Evolutionary conservation across 2,888 invertebrate species (phyloP), one percentile per base, ranked within the genome.

Genomic region (Phengaris alcon): DNA sequence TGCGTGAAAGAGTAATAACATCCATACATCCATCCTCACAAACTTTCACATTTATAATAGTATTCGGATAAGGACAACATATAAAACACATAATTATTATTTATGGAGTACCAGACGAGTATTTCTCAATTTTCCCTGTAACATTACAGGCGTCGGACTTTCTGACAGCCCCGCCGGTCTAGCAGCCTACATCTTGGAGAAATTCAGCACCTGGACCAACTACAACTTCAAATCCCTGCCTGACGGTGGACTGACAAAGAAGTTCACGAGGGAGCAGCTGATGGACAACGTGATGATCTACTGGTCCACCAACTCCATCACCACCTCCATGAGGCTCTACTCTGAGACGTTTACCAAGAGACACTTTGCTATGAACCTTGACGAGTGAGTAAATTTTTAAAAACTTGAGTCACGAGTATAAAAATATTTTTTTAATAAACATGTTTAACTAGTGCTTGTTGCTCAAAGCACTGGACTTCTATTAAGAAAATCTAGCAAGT

Each of bases 151-250:
- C 7, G 77, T 80, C 1, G 81, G 80, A n/a, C 72, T 82, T n/a
- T 13, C 79, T 44, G 96, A 97, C 80, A 96, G 97, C 0, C 98
- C 98, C 0, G 94, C 95, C 3, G 97, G 97, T 48, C 90, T 98
- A 70, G 96, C 97, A 0, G 96, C 96, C 0, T 98, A 97, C 81
- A 95, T 97, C 75, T 85, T 98, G 44, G 97, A 98, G 84, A 98
- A 97, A 86, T 97, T 97, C 89, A 95, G 96, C 12, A 95, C 95
- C 0, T 96, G 97, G 96, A 97, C 96, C 0, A 94, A 95, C 1
- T 75, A 73, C 6, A 82, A 84, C 0, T 76, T 83, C 84, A 84
- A 77, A 0, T 69, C 88, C 0, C 93, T 93, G 88, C 51, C 90
- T 0, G 96, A 97, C 81, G 97, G 97, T 9, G 96, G 96, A 1